Evolutionary conservation across 2,888 invertebrate species (phyloP).

Genomic region (Cyclophora punctaria): DNA sequence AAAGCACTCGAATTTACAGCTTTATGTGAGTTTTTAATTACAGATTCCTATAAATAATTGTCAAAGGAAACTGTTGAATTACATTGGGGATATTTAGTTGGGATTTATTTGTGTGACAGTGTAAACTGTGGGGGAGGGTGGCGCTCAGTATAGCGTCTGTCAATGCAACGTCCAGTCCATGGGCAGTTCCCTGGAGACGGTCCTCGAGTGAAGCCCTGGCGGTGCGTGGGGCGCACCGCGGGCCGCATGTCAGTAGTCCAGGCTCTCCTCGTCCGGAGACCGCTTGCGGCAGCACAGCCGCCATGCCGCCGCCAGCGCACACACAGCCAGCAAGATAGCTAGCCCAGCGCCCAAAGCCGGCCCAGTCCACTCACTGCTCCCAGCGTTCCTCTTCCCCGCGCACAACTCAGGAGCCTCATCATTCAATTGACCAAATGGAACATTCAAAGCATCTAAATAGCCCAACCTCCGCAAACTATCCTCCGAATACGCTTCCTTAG

Average conservation of each 20-base stretch:
- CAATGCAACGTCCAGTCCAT: conserved; percentile 73
- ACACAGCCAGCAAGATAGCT: conserved; percentile 72
- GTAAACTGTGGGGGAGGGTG: conserved; percentile 10
- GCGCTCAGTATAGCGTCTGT: conserved; percentile 69
- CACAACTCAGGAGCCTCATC: conserved; percentile 88
- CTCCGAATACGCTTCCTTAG: conserved; percentile 74
- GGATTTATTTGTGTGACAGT: too few species aligned
- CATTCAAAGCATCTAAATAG: conserved; percentile 63
- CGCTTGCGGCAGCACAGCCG: conserved; percentile 77
- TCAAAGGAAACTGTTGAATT: too few species aligned
- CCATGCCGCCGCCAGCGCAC: conserved; percentile 76
- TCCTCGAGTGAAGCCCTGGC: conserved; percentile 61
- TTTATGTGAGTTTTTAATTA: too few species aligned
- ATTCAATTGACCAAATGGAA: conserved; percentile 72
- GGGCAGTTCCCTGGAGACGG: conserved; percentile 58
- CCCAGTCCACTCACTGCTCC: conserved; percentile 76
- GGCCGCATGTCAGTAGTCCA: conserved; percentile 77
- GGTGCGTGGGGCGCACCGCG: conserved; percentile 68
- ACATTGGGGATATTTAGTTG: too few species aligned
- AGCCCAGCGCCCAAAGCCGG: conserved; percentile 77
- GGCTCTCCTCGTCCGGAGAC: conserved; percentile 75
- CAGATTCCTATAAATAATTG: too few species aligned
- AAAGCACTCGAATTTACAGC: too few species aligned
- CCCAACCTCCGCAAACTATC: conserved; percentile 77
- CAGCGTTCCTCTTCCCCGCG: conserved; percentile 64